Evolutionary conservation across 2,113 vertebrate species (phyloP).

Genomic region (Peromyscus californicus): DNA sequence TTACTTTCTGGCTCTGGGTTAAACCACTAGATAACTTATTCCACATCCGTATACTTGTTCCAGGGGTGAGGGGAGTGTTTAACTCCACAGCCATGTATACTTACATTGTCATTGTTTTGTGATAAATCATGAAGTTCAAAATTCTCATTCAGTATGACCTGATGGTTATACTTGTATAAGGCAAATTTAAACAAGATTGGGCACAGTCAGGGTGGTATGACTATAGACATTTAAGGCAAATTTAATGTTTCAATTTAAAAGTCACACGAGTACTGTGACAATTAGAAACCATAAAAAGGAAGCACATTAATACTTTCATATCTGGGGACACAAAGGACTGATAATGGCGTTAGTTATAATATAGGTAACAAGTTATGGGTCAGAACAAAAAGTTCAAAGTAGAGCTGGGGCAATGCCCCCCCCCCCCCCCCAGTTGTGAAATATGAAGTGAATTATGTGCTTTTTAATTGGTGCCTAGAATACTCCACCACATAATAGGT

Average conservation of each 20-base stretch:
- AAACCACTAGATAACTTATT: background rate
- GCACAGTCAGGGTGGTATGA: background rate
- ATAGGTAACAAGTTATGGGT: background rate
- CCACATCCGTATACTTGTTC: background rate
- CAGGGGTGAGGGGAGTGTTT: fast-evolving
- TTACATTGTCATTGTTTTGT: background rate
- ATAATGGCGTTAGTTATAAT: background rate
- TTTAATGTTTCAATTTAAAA: conserved; percentile 33
- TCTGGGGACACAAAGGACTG: background rate
- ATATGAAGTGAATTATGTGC: background rate
- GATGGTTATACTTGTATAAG: background rate
- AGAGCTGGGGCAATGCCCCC: background rate
- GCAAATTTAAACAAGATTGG: background rate
- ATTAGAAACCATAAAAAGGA: background rate
- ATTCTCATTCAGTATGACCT: background rate
- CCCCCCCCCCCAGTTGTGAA: background rate
- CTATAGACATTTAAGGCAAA: background rate
- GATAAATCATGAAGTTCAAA: background rate
- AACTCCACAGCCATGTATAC: background rate
- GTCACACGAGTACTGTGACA: background rate
- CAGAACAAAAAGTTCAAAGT: background rate
- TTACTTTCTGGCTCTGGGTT: background rate
- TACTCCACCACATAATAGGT: background rate
- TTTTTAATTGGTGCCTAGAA: conserved; percentile 28
- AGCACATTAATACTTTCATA: background rate